A percentile compares a stretch with the other conserved stretches of the same genome.
Evolutionary conservation across 2,888 invertebrate species (phyloP).

Genomic region (Lordiphosa fenestrarum): DNA sequence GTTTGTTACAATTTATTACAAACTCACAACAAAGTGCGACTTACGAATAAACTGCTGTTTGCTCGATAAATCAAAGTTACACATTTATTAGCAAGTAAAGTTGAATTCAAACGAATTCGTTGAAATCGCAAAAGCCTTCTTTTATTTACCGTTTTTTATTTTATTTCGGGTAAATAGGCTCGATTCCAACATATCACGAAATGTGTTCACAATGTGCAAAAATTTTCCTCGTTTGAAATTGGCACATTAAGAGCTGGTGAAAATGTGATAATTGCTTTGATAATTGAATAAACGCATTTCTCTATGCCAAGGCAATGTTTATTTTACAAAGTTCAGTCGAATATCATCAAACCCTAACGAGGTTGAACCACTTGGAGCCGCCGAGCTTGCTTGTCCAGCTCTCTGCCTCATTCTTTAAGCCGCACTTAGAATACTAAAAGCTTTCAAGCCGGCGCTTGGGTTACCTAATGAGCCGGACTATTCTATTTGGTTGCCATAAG

Average conservation of each 20-base stretch:
- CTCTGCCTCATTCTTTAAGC: neutral
- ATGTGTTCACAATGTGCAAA: neutral
- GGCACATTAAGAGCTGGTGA: neutral
- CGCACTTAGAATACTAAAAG: slow-evolving; percentile 45
- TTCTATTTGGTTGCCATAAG: slow-evolving; percentile 36
- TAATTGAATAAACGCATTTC: neutral
- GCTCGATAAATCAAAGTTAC: too few relatives aligned
- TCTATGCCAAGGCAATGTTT: too few relatives aligned
- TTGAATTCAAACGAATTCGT: too few relatives aligned
- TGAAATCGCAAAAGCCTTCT: too few relatives aligned
- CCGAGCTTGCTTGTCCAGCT: neutral
- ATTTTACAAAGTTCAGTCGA: slow-evolving; percentile 1
- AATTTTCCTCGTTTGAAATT: neutral
- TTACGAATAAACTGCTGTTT: too few relatives aligned
- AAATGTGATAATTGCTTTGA: slow-evolving; percentile 23
- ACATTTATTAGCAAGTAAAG: too few relatives aligned
- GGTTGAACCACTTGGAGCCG: slow-evolving; percentile 24
- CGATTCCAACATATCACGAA: slow-evolving; percentile 2
- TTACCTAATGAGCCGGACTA: slow-evolving; percentile 50
- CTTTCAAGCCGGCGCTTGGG: slow-evolving; percentile 57
- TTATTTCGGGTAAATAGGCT: too few relatives aligned
- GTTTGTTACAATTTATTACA: too few relatives aligned
- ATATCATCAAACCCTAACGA: slow-evolving; percentile 20
- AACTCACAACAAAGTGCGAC: too few relatives aligned
- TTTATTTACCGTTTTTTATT: too few relatives aligned